These are phyloP conservation scores for Penaeus chinensis DNA, from an alignment of 1,140 invertebrate species.

Conservation along the genomic window DNA sequence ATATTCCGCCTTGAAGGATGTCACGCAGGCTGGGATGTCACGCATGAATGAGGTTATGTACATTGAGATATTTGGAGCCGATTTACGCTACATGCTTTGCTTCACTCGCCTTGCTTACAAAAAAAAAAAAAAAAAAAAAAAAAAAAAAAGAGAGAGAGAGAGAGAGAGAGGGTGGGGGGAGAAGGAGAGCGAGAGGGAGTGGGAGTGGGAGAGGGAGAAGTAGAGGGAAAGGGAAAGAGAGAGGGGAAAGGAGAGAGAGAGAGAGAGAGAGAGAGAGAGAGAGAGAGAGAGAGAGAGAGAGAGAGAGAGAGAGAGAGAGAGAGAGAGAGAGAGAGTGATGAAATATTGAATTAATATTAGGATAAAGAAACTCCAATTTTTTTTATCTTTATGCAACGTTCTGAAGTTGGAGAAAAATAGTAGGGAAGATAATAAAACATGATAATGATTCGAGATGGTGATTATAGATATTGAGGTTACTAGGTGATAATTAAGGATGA, in stretches of 20 bases:
- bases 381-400: not conserved
- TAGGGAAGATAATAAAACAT: not conserved
- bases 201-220: not conserved
- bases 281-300: not conserved
- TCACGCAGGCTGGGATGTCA: too few species aligned
- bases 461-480: not conserved
- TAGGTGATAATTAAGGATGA: not conserved
- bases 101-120: too few species aligned
- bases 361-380: too few species aligned
- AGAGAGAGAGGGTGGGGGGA: not conserved
- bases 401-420: not conserved
- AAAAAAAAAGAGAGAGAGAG: not conserved
- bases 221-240: not conserved
- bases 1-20: too few species aligned
- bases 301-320: not conserved
- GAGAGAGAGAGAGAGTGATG: not conserved
- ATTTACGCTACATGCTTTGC: too few species aligned
- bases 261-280: not conserved
- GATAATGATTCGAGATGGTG: not conserved
- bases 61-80: too few species aligned
- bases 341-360: not conserved
- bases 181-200: not conserved
- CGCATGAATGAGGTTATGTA: too few species aligned
- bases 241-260: not conserved
- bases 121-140: too few species aligned